phyloP scores from a whole-genome alignment of 2,797 vertebrate species.

The Pantherophis alleghaniensis region DNA sequence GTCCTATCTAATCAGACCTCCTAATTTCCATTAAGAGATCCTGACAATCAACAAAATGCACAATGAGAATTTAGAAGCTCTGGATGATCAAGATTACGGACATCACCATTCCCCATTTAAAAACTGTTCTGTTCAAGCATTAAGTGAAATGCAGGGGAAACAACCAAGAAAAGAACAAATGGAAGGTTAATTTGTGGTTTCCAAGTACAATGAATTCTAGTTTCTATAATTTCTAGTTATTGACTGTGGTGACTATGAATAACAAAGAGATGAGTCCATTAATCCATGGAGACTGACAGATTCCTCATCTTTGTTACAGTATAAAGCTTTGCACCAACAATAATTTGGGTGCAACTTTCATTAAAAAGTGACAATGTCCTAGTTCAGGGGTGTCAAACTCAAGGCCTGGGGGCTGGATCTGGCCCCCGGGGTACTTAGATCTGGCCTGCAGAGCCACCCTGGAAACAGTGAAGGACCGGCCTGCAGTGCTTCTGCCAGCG shows the following conservation, averaged over 20 bases:
- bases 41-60: not conserved
- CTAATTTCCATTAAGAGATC: not conserved
- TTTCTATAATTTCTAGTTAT: not conserved
- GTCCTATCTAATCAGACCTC: not conserved
- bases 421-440: too few relatives aligned
- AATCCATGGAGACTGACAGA: not conserved
- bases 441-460: too few relatives aligned
- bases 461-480: too few relatives aligned
- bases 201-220: not conserved
- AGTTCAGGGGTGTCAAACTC: not conserved
- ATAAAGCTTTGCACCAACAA: not conserved
- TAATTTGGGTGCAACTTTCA: not conserved
- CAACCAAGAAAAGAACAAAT: not conserved
- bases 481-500: too few relatives aligned
- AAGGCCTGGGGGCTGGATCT: too few relatives aligned
- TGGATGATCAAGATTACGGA: not conserved
- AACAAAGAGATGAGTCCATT: not conserved
- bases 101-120: not conserved
- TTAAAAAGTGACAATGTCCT: not conserved
- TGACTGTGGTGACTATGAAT: not conserved
- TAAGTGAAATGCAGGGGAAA: not conserved
- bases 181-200: not conserved
- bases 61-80: not conserved
- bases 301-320: not conserved
- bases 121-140: not conserved